A percentile compares a stretch with the other conserved stretches of the same genome.
phyloP scores from a whole-genome alignment of 1,140 invertebrate species.

The Lordiphosa mommai region DNA sequence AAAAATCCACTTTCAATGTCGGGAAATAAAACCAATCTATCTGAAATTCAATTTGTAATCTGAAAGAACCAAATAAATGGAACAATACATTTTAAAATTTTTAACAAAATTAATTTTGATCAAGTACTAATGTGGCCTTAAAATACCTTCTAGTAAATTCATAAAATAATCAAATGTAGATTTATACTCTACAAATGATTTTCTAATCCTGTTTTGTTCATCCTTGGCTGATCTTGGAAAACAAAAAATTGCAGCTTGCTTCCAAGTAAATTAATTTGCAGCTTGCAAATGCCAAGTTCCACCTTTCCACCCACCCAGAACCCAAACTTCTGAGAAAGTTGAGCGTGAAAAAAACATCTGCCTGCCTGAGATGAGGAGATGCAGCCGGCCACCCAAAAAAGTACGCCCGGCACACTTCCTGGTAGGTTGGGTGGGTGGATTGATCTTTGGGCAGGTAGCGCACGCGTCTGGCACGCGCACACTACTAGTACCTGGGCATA shows the following conservation, averaged over 20 bases:
- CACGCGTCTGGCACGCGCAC: constrained; percentile 65
- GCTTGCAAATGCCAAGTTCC: constrained; percentile 40
- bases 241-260: constrained; percentile 19
- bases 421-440: constrained; percentile 31
- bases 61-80: too few species aligned
- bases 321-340: constrained; percentile 54
- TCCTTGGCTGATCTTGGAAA: too few species aligned
- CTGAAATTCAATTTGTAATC: too few species aligned
- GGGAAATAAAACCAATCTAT: too few species aligned
- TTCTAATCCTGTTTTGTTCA: too few species aligned
- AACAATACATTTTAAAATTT: too few species aligned
- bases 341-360: constrained; percentile 51
- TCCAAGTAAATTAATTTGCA: constrained; percentile 54
- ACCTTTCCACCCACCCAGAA: constrained; percentile 45
- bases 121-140: too few species aligned
- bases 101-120: too few species aligned
- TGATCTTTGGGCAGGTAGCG: constrained; percentile 36
- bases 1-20: too few species aligned
- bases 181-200: too few species aligned
- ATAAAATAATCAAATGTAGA: too few species aligned
- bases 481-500: constrained; percentile 27
- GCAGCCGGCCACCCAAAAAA: constrained; percentile 52
- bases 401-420: constrained; percentile 63
- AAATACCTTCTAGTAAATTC: too few species aligned
- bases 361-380: constrained; percentile 30